Conservation (phyloP, 2,113 vertebrate genomes). For the Parotia lawesii region DNA sequence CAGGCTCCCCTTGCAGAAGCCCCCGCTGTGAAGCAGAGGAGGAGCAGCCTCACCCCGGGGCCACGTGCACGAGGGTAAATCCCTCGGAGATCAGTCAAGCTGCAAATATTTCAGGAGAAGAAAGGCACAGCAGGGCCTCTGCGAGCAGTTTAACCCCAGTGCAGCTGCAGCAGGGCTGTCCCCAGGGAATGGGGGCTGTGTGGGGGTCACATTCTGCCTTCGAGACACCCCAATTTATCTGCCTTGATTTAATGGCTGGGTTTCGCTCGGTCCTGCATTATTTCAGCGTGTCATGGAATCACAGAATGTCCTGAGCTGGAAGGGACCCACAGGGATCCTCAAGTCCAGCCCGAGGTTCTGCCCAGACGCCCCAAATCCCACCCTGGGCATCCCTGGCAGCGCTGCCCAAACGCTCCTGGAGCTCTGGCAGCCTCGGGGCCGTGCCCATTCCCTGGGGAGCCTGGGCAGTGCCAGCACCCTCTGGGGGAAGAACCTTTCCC, state of each 20-base stretch:
- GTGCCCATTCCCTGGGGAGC: background rate
- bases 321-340: background rate
- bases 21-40: background rate
- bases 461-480: background rate
- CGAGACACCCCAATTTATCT: background rate
- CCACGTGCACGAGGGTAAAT: background rate
- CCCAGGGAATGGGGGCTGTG: fast-evolving
- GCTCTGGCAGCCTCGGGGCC: background rate
- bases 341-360: fast-evolving
- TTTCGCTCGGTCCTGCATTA: background rate
- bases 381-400: background rate
- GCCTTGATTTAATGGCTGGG: background rate
- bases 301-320: background rate
- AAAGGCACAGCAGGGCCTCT: background rate
- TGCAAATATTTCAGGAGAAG: background rate
- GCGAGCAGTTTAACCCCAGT: background rate
- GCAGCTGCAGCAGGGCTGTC: background rate
- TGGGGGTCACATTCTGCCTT: background rate
- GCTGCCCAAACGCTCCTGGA: background rate
- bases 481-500: background rate
- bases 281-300: background rate
- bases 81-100: background rate
- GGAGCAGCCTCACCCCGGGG: background rate
- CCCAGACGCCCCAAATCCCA: background rate
- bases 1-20: background rate